phyloP scores from a whole-genome alignment of 2,888 invertebrate genomes.

The Stenodera caucasica region DNA sequence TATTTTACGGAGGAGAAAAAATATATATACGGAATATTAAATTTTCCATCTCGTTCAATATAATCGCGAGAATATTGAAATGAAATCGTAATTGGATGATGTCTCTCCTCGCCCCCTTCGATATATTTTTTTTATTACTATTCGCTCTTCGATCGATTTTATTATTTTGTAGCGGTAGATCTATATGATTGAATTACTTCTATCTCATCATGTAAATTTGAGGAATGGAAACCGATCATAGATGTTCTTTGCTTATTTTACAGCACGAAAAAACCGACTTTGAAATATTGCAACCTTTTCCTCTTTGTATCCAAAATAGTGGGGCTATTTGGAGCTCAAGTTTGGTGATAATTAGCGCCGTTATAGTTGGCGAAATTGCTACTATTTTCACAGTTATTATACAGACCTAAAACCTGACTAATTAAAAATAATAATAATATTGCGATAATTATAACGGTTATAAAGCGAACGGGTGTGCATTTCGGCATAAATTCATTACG shows the following conservation, averaged over 20 bases:
- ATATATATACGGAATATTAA: too few species aligned
- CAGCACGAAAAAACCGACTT: too few species aligned
- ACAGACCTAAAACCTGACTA: too few species aligned
- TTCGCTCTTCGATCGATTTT: background rate
- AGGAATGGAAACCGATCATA: conserved; percentile 15
- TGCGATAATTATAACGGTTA: too few species aligned
- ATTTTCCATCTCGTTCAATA: background rate
- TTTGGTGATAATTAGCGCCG: too few species aligned
- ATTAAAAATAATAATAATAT: background rate
- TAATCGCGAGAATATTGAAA: conserved; percentile 30
- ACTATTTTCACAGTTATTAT: too few species aligned
- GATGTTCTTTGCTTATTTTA: background rate
- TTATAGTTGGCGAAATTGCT: too few species aligned
- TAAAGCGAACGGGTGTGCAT: background rate
- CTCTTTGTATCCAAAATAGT: too few species aligned
- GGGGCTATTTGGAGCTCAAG: too few species aligned
- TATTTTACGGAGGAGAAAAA: too few species aligned
- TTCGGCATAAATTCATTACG: background rate
- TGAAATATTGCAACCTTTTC: too few species aligned
- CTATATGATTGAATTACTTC: conserved; percentile 27
- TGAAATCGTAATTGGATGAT: conserved; percentile 37
- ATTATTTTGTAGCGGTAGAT: background rate
- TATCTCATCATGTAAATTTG: conserved; percentile 28
- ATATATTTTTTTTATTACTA: conserved; percentile 18
- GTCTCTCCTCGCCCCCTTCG: conserved; percentile 16